Conservation (phyloP, 2,113 vertebrate species). For the Furnarius figulus region DNA sequence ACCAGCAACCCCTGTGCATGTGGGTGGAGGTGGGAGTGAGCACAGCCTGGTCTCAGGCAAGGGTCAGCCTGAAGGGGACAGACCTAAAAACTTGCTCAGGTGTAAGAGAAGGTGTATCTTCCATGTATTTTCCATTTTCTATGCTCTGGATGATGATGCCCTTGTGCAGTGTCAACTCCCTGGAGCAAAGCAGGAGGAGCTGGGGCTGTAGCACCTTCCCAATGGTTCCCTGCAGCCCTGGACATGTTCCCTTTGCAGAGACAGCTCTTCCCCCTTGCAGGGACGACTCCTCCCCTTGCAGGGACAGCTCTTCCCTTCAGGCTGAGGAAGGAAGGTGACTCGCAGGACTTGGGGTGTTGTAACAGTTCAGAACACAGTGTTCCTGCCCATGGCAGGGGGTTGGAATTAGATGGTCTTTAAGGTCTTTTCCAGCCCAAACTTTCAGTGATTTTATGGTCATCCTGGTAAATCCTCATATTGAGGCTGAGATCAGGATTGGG, state of each 20-base stretch:
- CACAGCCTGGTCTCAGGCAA: accelerated
- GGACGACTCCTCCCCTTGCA: not conserved
- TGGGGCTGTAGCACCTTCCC: not conserved
- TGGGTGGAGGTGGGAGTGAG: not conserved
- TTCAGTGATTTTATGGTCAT: not conserved
- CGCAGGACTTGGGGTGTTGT: not conserved
- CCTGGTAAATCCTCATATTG: accelerated
- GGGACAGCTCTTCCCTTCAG: not conserved
- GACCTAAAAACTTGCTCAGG: not conserved
- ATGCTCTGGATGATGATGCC: accelerated
- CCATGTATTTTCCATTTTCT: not conserved
- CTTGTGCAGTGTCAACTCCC: not conserved
- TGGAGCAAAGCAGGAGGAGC: not conserved
- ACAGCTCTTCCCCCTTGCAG: not conserved
- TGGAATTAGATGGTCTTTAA: not conserved
- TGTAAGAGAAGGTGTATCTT: not conserved
- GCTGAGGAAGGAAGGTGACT: not conserved
- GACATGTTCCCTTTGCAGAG: not conserved
- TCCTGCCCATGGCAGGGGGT: not conserved
- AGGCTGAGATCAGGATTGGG: not conserved
- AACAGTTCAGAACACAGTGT: not conserved
- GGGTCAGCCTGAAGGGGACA: accelerated
- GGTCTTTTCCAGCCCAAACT: not conserved
- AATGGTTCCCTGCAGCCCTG: not conserved
- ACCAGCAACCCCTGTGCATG: not conserved